A percentile compares a stretch with the other conserved stretches of the same genome.
phyloP scores from a whole-genome alignment of 2,797 vertebrate genomes.

The Falco concolor region DNA sequence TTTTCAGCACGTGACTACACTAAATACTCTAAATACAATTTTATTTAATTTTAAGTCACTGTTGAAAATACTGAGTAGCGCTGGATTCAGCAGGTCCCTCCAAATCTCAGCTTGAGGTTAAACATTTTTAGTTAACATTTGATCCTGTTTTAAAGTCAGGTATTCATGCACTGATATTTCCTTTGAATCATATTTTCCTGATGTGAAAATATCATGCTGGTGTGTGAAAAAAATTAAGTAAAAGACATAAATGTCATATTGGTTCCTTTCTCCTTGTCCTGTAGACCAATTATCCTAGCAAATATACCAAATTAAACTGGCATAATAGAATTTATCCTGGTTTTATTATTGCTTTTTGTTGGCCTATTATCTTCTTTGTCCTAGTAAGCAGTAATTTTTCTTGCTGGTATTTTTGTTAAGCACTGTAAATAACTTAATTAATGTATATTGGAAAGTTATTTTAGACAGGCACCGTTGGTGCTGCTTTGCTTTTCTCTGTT shows the following conservation, averaged over 20 bases:
- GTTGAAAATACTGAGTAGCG: neutral
- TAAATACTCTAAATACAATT: neutral
- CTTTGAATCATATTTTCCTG: neutral
- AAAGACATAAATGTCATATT: neutral
- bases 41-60: neutral
- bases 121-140: neutral
- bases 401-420: neutral
- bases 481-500: neutral
- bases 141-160: neutral
- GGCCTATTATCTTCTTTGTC: neutral
- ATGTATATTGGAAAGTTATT: neutral
- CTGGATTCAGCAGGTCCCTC: neutral
- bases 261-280: neutral
- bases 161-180: neutral
- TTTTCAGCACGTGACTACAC: neutral
- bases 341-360: neutral
- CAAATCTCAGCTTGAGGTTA: neutral
- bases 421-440: neutral
- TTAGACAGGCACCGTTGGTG: neutral
- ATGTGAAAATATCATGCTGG: neutral
- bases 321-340: neutral
- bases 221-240: neutral
- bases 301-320: neutral
- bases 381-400: neutral
- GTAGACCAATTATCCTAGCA: neutral